Evolutionary conservation across 2,888 invertebrate species (phyloP).

Genomic region (Acronicta psi): DNA sequence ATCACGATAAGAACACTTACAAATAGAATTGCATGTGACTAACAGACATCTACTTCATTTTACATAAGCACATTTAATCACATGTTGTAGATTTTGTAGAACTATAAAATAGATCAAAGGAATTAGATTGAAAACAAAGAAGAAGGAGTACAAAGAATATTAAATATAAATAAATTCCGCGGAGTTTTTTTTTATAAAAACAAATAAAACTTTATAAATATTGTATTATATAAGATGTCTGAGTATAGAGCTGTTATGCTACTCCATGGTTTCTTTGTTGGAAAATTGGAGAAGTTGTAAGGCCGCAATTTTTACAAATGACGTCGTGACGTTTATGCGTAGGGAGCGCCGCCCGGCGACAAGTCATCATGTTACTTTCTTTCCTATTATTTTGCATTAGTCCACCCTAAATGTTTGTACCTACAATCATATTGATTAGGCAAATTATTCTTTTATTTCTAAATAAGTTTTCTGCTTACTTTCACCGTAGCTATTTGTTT

Average conservation of each 20-base stretch:
- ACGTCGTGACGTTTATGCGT: slow-evolving; percentile 88
- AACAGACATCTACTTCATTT: background rate
- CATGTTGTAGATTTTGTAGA: slow-evolving; percentile 12
- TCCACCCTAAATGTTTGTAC: slow-evolving; percentile 75
- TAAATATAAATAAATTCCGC: slow-evolving; percentile 15
- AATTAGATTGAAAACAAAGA: slow-evolving; percentile 17
- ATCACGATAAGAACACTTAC: background rate
- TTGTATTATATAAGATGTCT: slow-evolving; percentile 12
- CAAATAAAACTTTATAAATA: slow-evolving; percentile 5
- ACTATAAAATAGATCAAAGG: slow-evolving; percentile 21
- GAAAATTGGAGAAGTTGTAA: slow-evolving; percentile 85
- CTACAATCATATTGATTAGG: slow-evolving; percentile 69
- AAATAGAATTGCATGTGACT: background rate
- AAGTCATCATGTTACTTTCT: slow-evolving; percentile 88
- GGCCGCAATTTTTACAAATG: slow-evolving; percentile 89
- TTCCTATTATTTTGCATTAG: slow-evolving; percentile 84
- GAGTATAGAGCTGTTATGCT: slow-evolving; percentile 20
- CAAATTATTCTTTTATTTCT: slow-evolving; percentile 58
- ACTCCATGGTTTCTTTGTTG: slow-evolving; percentile 70
- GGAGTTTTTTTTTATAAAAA: slow-evolving; percentile 12
- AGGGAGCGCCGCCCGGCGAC: slow-evolving; percentile 82
- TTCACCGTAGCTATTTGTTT: background rate
- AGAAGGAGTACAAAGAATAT: slow-evolving; percentile 11
- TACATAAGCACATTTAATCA: slow-evolving; percentile 3
- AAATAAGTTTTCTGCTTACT: slow-evolving; percentile 29